phyloP scores from a whole-genome alignment of 2,888 invertebrate species.

The Mayetiola destructor region DNA sequence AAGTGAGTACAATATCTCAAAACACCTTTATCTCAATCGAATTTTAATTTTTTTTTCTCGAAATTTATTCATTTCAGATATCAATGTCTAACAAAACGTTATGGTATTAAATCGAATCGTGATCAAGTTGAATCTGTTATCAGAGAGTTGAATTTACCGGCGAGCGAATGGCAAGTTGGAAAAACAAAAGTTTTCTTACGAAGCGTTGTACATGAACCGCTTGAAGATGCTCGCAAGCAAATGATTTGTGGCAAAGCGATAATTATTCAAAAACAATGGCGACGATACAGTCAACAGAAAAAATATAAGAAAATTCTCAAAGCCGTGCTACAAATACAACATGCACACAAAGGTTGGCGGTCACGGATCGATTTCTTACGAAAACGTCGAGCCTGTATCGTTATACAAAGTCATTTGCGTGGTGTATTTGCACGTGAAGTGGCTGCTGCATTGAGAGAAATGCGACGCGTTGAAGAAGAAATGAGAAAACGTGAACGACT shows the following conservation, averaged over 20 bases:
- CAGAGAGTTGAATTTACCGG: slow-evolving; percentile 48
- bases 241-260: slow-evolving; percentile 55
- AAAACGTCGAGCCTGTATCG: slow-evolving; percentile 66
- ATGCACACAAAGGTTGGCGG: slow-evolving; percentile 75
- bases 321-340: slow-evolving; percentile 63
- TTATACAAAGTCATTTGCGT: slow-evolving; percentile 71
- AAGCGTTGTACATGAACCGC: slow-evolving; percentile 62
- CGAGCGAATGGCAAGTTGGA: slow-evolving; percentile 78
- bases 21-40: not conserved
- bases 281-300: slow-evolving; percentile 47
- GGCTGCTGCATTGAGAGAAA: slow-evolving; percentile 71
- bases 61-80: slow-evolving; percentile 26
- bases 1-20: slow-evolving; percentile 36
- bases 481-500: slow-evolving; percentile 61
- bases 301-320: slow-evolving; percentile 50
- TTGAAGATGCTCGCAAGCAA: slow-evolving; percentile 63
- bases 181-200: slow-evolving; percentile 74
- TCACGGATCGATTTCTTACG: slow-evolving; percentile 64
- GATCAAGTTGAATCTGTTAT: slow-evolving; percentile 37
- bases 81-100: slow-evolving; percentile 45
- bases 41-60: not conserved
- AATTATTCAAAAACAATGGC: slow-evolving; percentile 63
- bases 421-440: slow-evolving; percentile 85
- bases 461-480: slow-evolving; percentile 73
- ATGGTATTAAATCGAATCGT: slow-evolving; percentile 23